A percentile compares a stretch with the other conserved stretches of the same genome.
Conservation (phyloP, 2,113 vertebrate genomes). For the Heterotis niloticus region DNA sequence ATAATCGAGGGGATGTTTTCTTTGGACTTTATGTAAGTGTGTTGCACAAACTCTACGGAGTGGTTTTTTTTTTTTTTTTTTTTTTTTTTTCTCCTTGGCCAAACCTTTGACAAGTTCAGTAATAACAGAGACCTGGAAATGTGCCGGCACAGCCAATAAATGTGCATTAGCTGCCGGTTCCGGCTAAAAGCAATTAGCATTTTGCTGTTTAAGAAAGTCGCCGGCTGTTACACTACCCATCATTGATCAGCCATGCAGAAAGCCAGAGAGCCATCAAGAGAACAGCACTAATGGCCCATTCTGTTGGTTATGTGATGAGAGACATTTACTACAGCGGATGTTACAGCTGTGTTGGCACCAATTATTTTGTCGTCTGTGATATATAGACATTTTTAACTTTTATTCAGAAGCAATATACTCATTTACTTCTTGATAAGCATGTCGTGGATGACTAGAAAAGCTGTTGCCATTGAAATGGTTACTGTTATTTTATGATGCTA, state of each 20-base stretch:
- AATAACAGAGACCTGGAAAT: background rate
- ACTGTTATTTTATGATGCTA: no score
- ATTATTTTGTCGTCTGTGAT: no score
- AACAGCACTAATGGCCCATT: conserved; percentile 22
- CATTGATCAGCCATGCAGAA: conserved; percentile 30
- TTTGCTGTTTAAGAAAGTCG: conserved; percentile 36
- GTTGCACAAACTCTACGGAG: no score
- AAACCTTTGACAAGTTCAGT: background rate
- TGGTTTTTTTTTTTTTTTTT: background rate
- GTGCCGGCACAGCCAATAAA: background rate
- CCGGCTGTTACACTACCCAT: conserved; percentile 10
- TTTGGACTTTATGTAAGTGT: no score
- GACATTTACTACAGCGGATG: background rate
- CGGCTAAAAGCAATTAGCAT: conserved; percentile 31
- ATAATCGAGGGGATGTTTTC: no score
- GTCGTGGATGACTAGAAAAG: no score
- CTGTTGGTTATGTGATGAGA: conserved; percentile 38
- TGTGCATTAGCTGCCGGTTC: background rate
- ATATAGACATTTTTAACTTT: no score
- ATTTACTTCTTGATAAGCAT: no score
- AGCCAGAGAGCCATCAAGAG: conserved; percentile 28
- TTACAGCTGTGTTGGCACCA: no score
- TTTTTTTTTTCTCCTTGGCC: background rate
- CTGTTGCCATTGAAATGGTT: no score
- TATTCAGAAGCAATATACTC: no score